Evolutionary conservation across 2,797 vertebrate genomes (phyloP).

Genomic region (Sebastes hubbsi): DNA sequence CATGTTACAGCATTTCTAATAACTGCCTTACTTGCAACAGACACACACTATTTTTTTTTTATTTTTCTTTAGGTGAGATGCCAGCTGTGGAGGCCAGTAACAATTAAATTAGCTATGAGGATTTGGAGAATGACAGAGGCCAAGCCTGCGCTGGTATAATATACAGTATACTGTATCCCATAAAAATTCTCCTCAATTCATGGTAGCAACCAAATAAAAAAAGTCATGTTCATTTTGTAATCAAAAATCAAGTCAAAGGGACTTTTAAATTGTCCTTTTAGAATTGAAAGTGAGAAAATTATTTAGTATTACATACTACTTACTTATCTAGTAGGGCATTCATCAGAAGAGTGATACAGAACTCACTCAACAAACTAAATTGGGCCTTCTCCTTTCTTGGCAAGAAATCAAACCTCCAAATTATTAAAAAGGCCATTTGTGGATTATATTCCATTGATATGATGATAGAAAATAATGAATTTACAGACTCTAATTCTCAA

Average conservation of each 20-base stretch:
- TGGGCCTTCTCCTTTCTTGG: background rate
- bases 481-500: background rate
- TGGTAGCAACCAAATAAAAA: background rate
- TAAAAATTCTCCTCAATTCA: background rate
- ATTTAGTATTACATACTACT: background rate
- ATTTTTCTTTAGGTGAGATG: constrained; percentile 20
- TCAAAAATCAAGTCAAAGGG: background rate
- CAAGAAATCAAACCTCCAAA: background rate
- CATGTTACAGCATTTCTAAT: constrained; percentile 53
- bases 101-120: constrained; percentile 43
- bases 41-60: background rate
- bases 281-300: background rate
- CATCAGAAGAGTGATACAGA: background rate
- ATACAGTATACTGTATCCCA: background rate
- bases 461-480: background rate
- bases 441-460: background rate
- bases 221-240: background rate
- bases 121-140: background rate
- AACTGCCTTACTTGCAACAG: constrained; percentile 42
- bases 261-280: background rate
- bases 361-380: background rate
- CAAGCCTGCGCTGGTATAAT: background rate
- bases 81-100: constrained; percentile 34
- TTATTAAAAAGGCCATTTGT: background rate
- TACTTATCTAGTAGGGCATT: too few relatives aligned